Base-by-base conservation (phyloP, 1,140 invertebrate species). In the Euwallacea fornicatus region DNA sequence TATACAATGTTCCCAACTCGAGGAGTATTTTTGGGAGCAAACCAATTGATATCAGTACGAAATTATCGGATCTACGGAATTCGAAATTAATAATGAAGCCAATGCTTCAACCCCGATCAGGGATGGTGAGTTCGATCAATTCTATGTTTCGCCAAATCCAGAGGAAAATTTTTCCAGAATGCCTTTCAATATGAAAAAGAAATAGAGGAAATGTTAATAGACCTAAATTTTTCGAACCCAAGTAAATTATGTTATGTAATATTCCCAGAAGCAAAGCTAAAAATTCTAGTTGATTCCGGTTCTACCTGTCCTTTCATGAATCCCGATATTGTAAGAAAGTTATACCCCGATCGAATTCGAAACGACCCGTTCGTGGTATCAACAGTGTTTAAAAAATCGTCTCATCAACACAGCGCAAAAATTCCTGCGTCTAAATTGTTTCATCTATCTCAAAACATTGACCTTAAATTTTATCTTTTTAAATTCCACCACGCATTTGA, bases 311-410 rank as follows among this genome's bases (percentile, higher is more conserved):
- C 62, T 8, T 71, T 71, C 56, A 59, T 58, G 42, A 43, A 66
- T 21, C 69, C 63, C 15, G 33, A 66, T 1, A 66, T 71, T 9
- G 61, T 55, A 13, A 11, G 8, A 2, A 65, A 60, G 66, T 71
- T 21, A 7, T 59, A 42, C 59, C 15, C 62, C n/a, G 21, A 71
- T 15, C 9, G 15, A 7, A 71, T 71, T 21, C 2, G 1, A 59
- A 58, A 66, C 7, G 69, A 71, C 21, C 54, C 54, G 11, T 72
- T 66, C 46, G 67, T 67, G 7, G 64, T 72, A 10, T 53, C 44
- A 16, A 72, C 63, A 0, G 58, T 72, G 9, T 72, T 66, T 42
- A 56, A 72, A 61, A 66, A 72, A 72, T 72, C 65, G 60, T 33
- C 56, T 7, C 59, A 66, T 42, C 42, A 67, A 72, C 61, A 60